A percentile compares a stretch with the other conserved stretches of the same genome.
Conservation (phyloP, 2,113 vertebrate species). For the Piprites chloris region DNA sequence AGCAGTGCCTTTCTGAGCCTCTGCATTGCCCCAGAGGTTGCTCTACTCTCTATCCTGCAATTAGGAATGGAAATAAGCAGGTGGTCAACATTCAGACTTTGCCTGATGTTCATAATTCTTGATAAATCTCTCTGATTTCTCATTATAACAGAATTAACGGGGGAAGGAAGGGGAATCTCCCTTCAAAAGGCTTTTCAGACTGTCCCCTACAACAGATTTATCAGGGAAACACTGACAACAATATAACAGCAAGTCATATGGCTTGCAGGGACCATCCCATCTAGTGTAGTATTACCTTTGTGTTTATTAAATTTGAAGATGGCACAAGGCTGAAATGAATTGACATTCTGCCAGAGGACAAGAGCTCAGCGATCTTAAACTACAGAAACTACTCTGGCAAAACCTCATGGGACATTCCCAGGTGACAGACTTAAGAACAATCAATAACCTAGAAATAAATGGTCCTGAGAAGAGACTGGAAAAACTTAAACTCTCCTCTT, state of each 20-base stretch:
- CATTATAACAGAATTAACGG: neutral
- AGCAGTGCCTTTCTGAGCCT: neutral
- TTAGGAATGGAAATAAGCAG: neutral
- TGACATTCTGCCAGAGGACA: neutral
- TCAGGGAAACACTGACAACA: neutral
- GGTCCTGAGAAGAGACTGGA: neutral
- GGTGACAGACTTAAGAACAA: neutral
- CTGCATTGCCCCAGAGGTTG: neutral
- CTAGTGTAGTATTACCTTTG: neutral
- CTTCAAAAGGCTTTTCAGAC: neutral
- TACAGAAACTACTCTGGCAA: neutral
- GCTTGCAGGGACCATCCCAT: neutral
- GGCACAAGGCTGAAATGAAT: neutral
- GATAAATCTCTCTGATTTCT: neutral
- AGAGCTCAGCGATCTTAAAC: neutral
- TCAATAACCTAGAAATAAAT: neutral
- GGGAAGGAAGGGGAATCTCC: neutral
- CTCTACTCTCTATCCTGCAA: neutral
- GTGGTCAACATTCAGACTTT: neutral
- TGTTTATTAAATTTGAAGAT: neutral
- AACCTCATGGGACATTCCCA: neutral
- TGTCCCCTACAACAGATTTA: neutral
- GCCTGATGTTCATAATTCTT: neutral
- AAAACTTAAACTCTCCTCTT: neutral
- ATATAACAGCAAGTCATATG: neutral